phyloP scores from a whole-genome alignment of 2,113 vertebrate species.

The Jaculus jaculus region DNA sequence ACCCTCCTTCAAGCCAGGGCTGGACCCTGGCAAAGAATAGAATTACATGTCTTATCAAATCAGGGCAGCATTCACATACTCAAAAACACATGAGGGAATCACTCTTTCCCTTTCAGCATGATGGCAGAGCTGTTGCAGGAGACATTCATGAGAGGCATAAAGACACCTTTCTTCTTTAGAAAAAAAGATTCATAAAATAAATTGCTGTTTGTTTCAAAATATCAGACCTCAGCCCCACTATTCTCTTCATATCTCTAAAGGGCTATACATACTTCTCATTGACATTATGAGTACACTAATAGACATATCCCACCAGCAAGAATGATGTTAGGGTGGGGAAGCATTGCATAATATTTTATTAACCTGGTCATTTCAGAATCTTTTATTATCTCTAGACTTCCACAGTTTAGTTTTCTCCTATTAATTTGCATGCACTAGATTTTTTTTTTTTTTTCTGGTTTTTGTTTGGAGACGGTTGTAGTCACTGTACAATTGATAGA shows the following conservation, averaged over 20 bases:
- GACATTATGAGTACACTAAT: constrained; percentile 59
- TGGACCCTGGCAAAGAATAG: too few relatives aligned
- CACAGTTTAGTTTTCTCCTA: not conserved
- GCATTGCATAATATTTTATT: not conserved
- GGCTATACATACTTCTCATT: constrained; percentile 51
- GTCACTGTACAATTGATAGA: not conserved
- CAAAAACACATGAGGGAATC: constrained; percentile 26
- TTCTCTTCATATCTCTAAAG: constrained; percentile 70
- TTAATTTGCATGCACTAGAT: not conserved
- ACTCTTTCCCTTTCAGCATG: constrained; percentile 27
- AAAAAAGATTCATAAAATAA: constrained; percentile 62
- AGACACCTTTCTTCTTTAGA: constrained; percentile 58
- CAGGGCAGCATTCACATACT: constrained; percentile 49
- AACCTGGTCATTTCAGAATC: constrained; percentile 41
- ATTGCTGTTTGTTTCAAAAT: constrained; percentile 53
- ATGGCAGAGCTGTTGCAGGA: constrained; percentile 39
- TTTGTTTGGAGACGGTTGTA: not conserved
- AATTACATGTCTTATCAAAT: constrained; percentile 50
- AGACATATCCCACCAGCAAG: constrained; percentile 57
- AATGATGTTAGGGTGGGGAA: not conserved
- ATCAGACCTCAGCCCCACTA: constrained; percentile 54
- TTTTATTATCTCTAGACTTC: not conserved
- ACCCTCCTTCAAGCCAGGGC: too few relatives aligned
- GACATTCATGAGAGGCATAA: constrained; percentile 42
- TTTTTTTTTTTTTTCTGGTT: not conserved